A percentile compares a stretch with the other conserved stretches of the same genome.
Conservation (phyloP, 2,888 invertebrate genomes). For the Dysmachus trigonus region DNA sequence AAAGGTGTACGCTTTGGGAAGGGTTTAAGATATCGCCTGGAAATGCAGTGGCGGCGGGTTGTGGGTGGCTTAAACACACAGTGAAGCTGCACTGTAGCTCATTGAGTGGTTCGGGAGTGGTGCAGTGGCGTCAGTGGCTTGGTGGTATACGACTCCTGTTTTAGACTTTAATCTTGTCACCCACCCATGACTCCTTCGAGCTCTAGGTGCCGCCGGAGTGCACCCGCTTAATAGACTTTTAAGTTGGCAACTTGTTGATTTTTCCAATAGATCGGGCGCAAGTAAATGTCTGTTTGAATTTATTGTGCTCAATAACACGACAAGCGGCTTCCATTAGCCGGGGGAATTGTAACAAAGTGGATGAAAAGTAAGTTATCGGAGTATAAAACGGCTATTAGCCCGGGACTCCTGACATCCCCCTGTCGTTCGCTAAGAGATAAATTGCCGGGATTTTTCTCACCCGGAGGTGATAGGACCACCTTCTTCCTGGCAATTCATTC, state of each 20-base stretch:
- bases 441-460: not conserved
- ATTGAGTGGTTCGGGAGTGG: not conserved
- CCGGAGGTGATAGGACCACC: not conserved
- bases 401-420: not conserved
- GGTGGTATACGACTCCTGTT: not conserved
- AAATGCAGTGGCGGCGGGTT: not conserved
- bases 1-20: not conserved
- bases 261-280: constrained; percentile 45
- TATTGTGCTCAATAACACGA: constrained; percentile 43
- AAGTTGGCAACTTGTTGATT: constrained; percentile 46
- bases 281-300: constrained; percentile 44
- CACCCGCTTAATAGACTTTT: constrained; percentile 45
- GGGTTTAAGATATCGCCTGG: not conserved
- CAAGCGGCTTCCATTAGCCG: constrained; percentile 45
- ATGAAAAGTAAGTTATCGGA: constrained; percentile 21
- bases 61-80: not conserved
- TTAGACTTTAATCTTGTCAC: constrained; percentile 16
- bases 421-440: not conserved
- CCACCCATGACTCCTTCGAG: not conserved
- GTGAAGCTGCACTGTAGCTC: not conserved
- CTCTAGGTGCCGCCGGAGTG: not conserved
- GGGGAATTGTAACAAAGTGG: constrained; percentile 44
- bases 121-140: not conserved
- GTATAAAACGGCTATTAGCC: constrained; percentile 26
- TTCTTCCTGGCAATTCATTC: not conserved